Evolutionary conservation across 2,797 vertebrate genomes (phyloP).

Genomic region (Pempheris klunzingeri): DNA sequence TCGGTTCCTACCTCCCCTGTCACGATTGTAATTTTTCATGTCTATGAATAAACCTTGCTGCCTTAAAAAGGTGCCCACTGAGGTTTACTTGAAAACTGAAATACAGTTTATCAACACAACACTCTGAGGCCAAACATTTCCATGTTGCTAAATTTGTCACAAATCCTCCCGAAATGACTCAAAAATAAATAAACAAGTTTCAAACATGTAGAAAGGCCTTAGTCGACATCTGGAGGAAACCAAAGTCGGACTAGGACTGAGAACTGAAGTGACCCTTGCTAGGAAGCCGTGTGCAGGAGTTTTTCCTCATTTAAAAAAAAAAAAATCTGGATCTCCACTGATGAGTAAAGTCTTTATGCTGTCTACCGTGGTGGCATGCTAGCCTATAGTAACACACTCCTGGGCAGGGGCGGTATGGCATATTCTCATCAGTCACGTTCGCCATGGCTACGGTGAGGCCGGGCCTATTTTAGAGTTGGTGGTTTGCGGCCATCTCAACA

Average conservation of each 20-base stretch:
- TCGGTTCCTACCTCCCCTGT: conserved; percentile 63
- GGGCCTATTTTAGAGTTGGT: conserved; percentile 76
- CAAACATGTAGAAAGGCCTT: conserved; percentile 38
- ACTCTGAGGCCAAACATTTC: conserved; percentile 56
- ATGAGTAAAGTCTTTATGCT: conserved; percentile 48
- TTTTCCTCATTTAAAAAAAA: conserved; percentile 18
- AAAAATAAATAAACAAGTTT: conserved; percentile 75
- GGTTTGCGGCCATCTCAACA: conserved; percentile 82
- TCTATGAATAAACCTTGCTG: conserved; percentile 78
- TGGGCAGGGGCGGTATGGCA: conserved; percentile 58
- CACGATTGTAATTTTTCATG: conserved; percentile 72
- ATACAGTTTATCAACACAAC: conserved; percentile 81
- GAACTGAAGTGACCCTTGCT: conserved; percentile 37
- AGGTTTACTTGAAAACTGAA: conserved; percentile 79
- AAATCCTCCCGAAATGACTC: conserved; percentile 53
- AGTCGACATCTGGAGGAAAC: conserved; percentile 19
- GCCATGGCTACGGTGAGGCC: conserved; percentile 70
- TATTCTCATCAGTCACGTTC: conserved; percentile 78
- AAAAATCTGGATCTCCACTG: conserved; percentile 19
- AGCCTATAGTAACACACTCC: conserved; percentile 53
- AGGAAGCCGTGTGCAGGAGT: conserved; percentile 7
- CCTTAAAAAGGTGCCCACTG: conserved; percentile 70
- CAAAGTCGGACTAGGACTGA: conserved; percentile 23
- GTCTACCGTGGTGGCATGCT: conserved; percentile 65
- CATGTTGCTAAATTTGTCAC: conserved; percentile 69